A percentile compares a stretch with the other conserved stretches of the same genome.
phyloP scores from a whole-genome alignment of 2,888 invertebrate species.

The Orgyia antiqua region DNA sequence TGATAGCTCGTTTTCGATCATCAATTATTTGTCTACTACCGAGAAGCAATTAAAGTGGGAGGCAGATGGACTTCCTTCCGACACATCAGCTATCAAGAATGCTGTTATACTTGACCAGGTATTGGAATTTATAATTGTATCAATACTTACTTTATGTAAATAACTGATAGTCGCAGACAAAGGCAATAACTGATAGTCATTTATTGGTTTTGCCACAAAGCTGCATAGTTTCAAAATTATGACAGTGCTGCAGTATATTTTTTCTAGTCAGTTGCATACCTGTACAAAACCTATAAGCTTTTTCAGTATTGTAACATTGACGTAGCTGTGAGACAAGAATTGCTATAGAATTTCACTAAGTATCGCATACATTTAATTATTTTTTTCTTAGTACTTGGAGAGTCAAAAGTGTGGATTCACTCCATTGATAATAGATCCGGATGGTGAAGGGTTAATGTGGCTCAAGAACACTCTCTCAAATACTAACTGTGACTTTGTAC shows the following conservation, averaged over 20 bases:
- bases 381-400: conserved; percentile 41
- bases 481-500: conserved; percentile 85
- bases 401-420: conserved; percentile 73
- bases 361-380: too few species aligned
- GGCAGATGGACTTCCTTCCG: conserved; percentile 89
- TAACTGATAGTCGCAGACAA: neutral
- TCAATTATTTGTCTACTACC: conserved; percentile 55
- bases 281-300: too few species aligned
- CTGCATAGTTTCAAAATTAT: too few species aligned
- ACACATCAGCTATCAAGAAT: conserved; percentile 88
- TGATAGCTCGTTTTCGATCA: conserved; percentile 52
- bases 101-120: conserved; percentile 88
- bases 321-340: too few species aligned
- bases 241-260: too few species aligned
- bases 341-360: too few species aligned
- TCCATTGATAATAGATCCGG: conserved; percentile 93
- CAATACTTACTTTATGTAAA: too few species aligned
- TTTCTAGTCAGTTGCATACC: too few species aligned
- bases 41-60: conserved; percentile 90
- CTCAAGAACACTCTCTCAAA: conserved; percentile 82
- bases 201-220: too few species aligned
- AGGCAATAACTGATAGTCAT: neutral
- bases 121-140: too few species aligned
- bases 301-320: too few species aligned
- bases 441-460: conserved; percentile 90